Percentiles rank a stretch among this genome's conserved stretches.
phyloP scores from a whole-genome alignment of 2,797 vertebrate genomes.

The Hephaestus fuliginosus region DNA sequence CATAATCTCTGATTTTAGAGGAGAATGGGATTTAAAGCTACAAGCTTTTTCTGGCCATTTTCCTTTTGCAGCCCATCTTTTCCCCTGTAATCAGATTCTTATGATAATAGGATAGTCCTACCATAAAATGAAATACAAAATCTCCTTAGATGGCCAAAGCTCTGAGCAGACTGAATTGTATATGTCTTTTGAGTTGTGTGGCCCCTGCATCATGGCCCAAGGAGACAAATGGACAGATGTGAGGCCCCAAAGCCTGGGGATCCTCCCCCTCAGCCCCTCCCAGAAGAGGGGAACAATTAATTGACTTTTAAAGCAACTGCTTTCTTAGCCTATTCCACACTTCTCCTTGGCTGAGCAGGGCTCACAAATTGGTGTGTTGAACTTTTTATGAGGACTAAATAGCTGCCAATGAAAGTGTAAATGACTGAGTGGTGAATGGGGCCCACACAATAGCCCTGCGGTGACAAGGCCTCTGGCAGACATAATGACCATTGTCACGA shows the following conservation, averaged over 20 bases:
- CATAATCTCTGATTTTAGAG: slow-evolving; percentile 39
- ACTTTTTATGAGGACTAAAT: slow-evolving; percentile 87
- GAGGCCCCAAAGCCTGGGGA: slow-evolving; percentile 65
- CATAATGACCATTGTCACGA: slow-evolving; percentile 83
- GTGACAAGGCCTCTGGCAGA: slow-evolving; percentile 77
- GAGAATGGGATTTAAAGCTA: slow-evolving; percentile 51
- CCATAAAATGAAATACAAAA: slow-evolving; percentile 82
- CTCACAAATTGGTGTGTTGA: slow-evolving; percentile 88
- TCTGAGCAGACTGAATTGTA: slow-evolving; percentile 68
- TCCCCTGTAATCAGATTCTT: slow-evolving; percentile 68
- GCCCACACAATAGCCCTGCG: slow-evolving; percentile 77
- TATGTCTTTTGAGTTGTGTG: slow-evolving; percentile 71
- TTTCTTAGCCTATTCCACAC: slow-evolving; percentile 74
- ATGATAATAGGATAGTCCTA: slow-evolving; percentile 79
- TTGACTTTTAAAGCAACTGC: slow-evolving; percentile 87
- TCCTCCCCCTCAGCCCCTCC: slow-evolving; percentile 69
- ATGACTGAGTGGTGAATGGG: slow-evolving; percentile 83
- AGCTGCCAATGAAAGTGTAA: slow-evolving; percentile 88
- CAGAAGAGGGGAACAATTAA: slow-evolving; percentile 81
- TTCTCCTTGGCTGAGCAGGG: slow-evolving; percentile 84
- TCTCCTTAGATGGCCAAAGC: slow-evolving; percentile 65
- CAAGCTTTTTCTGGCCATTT: slow-evolving; percentile 42
- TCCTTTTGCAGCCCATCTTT: slow-evolving; percentile 34
- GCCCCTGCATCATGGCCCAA: slow-evolving; percentile 68
- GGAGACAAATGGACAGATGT: slow-evolving; percentile 84